Base-by-base conservation (phyloP, 2,888 invertebrate genomes). In the Leptopilina myrica region DNA sequence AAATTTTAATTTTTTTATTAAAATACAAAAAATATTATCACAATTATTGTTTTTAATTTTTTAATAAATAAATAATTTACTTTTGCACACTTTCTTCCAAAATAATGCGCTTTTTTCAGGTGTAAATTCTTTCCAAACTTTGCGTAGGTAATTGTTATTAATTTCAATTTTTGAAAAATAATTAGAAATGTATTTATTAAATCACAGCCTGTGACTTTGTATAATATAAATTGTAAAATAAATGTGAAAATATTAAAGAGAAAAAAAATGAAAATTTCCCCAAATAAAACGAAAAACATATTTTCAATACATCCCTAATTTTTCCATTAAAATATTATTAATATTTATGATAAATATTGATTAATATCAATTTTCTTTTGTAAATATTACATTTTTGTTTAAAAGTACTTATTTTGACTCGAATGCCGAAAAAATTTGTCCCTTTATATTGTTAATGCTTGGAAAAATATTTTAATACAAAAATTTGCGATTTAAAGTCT, bases 371-470 rank as follows among this genome's bases (percentile, higher is more conserved):
- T 33, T 33, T 33, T n/a, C 2, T 59, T 59, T 59, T 59, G 8
- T 15, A 33, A 33, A 33, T 33, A 33, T 59, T 59, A 12, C 59
- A n/a, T n/a, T 14, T 15, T n/a, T 59, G 2, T 1, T n/a, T 0
- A 62, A 59, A 14, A 56, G 73, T 73, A 73, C 14, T 73, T 73
- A 14, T 56, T 56, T 73, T 73, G 73, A 73, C 73, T 73, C 56
- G 1, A 73, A 26, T n/a, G n/a, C 56, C 73, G 73, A 5, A 20
- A 20, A 20, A 20, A 20, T 20, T 20, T 20, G 20, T 20, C 20
- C 20, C 1, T 20, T 20, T 20, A 1, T 20, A 1, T 20, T 20
- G 20, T 20, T 20, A 20, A 20, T 20, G 1, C 20, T 20, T 26
- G 5, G 53, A 26, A n/a, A 33, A 56, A n/a, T 26, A n/a, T n/a